phyloP scores from a whole-genome alignment of 2,113 vertebrate genomes.

The Daubentonia madagascariensis region DNA sequence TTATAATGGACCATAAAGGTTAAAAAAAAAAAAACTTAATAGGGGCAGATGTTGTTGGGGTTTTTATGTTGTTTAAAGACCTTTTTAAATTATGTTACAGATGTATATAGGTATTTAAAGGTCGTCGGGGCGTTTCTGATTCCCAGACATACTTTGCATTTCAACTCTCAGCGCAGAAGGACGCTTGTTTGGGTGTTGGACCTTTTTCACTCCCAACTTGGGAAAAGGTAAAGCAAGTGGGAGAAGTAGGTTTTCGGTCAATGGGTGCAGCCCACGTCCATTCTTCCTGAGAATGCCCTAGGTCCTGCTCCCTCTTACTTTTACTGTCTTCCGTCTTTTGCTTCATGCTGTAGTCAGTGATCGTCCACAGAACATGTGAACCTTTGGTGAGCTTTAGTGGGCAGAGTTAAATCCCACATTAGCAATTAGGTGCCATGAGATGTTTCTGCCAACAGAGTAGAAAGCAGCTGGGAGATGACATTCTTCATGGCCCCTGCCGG shows the following conservation, averaged over 20 bases:
- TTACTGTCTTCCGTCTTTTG: no score
- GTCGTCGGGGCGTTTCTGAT: background rate
- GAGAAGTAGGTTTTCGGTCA: background rate
- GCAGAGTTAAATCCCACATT: fast-evolving
- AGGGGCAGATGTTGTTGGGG: constrained; percentile 18
- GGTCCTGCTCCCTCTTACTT: background rate
- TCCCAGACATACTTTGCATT: background rate
- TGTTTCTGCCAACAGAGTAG: background rate
- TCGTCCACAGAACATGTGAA: fast-evolving
- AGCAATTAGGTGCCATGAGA: fast-evolving
- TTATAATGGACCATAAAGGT: constrained; percentile 73
- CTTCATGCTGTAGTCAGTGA: background rate
- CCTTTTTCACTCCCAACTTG: background rate
- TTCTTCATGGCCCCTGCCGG: background rate
- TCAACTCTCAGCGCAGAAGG: background rate
- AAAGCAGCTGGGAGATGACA: background rate
- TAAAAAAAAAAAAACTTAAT: constrained; percentile 42
- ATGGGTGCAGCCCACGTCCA: fast-evolving
- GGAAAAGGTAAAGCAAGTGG: fast-evolving
- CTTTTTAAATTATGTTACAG: constrained; percentile 64
- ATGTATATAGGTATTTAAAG: constrained; percentile 64
- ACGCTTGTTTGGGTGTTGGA: fast-evolving
- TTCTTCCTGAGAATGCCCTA: background rate
- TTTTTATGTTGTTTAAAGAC: constrained; percentile 50
- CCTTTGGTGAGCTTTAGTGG: background rate